Percentiles rank a stretch among this genome's conserved stretches.
These are phyloP conservation scores for Sipha maydis DNA, from an alignment of 2,888 invertebrate species.

Conservation along the genomic window DNA sequence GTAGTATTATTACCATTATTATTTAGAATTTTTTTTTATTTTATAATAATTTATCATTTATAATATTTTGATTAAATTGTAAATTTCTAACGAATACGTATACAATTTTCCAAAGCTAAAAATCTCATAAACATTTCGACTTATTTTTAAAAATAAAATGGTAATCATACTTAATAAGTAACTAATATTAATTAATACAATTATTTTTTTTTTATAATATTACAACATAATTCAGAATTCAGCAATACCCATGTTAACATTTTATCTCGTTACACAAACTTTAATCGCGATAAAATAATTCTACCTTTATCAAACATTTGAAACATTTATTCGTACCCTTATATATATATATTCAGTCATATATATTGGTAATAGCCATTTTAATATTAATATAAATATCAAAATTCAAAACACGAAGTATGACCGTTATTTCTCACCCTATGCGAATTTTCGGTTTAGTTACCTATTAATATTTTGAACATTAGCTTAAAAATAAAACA, in stretches of 20 bases:
- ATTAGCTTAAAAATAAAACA: slow-evolving; percentile 29
- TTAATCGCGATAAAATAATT: slow-evolving; percentile 15
- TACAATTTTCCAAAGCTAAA: too few relatives aligned
- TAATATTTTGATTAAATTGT: neutral
- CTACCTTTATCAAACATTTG: neutral
- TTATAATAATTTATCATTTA: neutral
- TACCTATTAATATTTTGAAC: slow-evolving; percentile 35
- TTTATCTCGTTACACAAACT: neutral
- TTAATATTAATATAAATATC: slow-evolving; percentile 28
- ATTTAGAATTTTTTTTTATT: neutral
- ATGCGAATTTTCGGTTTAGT: slow-evolving; percentile 15
- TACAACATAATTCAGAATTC: neutral
- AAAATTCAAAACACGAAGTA: slow-evolving; percentile 52
- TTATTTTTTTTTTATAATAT: neutral
- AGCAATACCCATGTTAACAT: neutral
- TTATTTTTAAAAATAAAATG: neutral
- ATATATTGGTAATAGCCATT: slow-evolving; percentile 7
- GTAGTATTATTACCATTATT: neutral
- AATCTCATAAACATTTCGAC: neutral
- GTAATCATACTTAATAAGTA: neutral
- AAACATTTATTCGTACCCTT: neutral
- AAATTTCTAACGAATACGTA: neutral
- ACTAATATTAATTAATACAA: neutral
- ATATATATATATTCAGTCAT: slow-evolving; percentile 5
- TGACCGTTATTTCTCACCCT: slow-evolving; percentile 13